phyloP scores from a whole-genome alignment of 2,113 vertebrate genomes.

The Bombycilla garrulus region DNA sequence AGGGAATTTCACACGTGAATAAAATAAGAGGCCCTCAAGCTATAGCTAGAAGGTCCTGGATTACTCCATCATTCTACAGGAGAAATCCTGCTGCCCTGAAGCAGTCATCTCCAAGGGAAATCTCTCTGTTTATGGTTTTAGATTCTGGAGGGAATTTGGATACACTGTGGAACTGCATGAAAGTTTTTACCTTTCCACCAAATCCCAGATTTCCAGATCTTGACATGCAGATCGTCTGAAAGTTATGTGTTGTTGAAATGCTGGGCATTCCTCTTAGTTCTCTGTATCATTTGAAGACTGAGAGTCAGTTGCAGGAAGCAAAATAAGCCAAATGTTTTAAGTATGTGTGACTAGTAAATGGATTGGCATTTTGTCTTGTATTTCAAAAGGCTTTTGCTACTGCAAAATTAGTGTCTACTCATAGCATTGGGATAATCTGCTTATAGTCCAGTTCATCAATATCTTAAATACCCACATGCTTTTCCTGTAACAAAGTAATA shows the following conservation, averaged over 20 bases:
- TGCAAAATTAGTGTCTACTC: constrained; percentile 38
- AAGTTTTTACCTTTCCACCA: neutral
- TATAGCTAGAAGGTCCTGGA: neutral
- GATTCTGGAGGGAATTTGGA: neutral
- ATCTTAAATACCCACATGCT: constrained; percentile 20
- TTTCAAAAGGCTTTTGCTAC: constrained; percentile 52
- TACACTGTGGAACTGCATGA: neutral
- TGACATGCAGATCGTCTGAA: neutral
- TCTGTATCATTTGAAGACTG: neutral
- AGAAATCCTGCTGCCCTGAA: neutral
- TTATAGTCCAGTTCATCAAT: constrained; percentile 54
- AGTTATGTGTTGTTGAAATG: neutral
- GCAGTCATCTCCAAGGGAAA: neutral
- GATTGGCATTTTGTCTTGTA: constrained; percentile 43
- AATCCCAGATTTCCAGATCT: neutral
- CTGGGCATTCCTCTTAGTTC: neutral
- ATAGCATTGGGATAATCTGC: neutral
- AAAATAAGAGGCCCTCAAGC: neutral
- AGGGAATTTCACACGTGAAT: neutral
- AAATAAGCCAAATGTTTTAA: neutral
- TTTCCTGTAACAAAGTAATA: neutral
- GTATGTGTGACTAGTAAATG: neutral
- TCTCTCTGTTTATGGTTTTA: neutral
- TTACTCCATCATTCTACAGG: neutral
- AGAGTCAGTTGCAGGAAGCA: neutral